Conservation (phyloP, 2,797 vertebrate genomes). For the Spondyliosoma cantharus region DNA sequence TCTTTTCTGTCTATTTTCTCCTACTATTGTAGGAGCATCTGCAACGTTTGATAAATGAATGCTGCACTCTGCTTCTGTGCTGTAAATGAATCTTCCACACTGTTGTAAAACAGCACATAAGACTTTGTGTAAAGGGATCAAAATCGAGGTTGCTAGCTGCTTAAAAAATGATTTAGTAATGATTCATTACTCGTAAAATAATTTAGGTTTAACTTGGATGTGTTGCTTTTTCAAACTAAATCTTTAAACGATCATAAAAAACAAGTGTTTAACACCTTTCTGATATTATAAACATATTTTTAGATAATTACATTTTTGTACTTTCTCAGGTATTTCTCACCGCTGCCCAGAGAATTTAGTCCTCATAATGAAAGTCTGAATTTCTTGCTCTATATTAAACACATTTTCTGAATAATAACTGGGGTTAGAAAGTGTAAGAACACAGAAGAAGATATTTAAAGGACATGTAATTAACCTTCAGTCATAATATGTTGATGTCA, state of each 20-base stretch:
- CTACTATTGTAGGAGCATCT: background rate
- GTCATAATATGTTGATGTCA: conserved; percentile 14
- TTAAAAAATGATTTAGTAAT: background rate
- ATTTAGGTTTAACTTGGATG: background rate
- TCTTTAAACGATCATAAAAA: background rate
- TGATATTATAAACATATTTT: background rate
- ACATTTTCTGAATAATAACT: background rate
- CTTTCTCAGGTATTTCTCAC: conserved; percentile 17
- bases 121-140: background rate
- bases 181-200: background rate
- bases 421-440: background rate
- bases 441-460: background rate
- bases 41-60: background rate
- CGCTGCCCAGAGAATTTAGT: background rate
- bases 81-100: background rate
- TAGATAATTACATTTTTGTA: background rate
- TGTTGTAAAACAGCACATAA: background rate
- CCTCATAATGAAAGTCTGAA: background rate
- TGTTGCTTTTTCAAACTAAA: background rate
- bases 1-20: background rate
- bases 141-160: background rate
- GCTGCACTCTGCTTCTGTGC: background rate
- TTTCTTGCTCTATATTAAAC: background rate
- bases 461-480: background rate
- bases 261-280: background rate